Base-by-base conservation (phyloP, 2,888 invertebrate species). In the Lasius platythorax region DNA sequence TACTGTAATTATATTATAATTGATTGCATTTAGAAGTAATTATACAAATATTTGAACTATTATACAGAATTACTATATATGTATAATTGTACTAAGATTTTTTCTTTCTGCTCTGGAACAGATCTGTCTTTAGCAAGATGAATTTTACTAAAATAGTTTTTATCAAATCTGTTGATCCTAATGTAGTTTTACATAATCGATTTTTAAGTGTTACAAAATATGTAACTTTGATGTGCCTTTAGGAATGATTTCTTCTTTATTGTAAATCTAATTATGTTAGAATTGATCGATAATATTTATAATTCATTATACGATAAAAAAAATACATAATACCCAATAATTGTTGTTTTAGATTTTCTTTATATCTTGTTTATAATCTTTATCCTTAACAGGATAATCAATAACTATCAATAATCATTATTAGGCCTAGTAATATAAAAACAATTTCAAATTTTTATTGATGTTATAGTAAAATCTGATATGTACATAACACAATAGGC, bases 141-240 rank as follows among this genome's bases (percentile, higher is more conserved):
- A 73, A 79, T 85, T 90, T 73, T 84, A 37, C 79, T 87, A 86
- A 88, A 84, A 87, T 88, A 87, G 81, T 89, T 90, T 90, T 79
- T 89, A 90, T 85, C 87, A 68, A 58, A 89, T 90, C 85, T 85
- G 87, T 89, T 89, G 75, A 91, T 87, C 72, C 61, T 89, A 87
- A 67, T 33, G 83, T 89, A 87, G 84, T 82, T 87, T 88, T 85
- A 78, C 15, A 85, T 87, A 85, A 87, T 85, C 88, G 61, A 87
- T 88, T 85, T 87, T 81, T 86, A 43, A 88, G 84, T 87, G 90
- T 90, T 90, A 90, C 85, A 84, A 83, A 81, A 86, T 74, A 61
- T 87, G 90, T 89, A 90, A 90, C 89, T 90, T 90, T 89, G 82
- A 90, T 90, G 90, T 90, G 90, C 91, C 90, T 90, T 90, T 90